Base-by-base conservation (phyloP, 2,113 vertebrate species). In the Sisor rabdophorus region DNA sequence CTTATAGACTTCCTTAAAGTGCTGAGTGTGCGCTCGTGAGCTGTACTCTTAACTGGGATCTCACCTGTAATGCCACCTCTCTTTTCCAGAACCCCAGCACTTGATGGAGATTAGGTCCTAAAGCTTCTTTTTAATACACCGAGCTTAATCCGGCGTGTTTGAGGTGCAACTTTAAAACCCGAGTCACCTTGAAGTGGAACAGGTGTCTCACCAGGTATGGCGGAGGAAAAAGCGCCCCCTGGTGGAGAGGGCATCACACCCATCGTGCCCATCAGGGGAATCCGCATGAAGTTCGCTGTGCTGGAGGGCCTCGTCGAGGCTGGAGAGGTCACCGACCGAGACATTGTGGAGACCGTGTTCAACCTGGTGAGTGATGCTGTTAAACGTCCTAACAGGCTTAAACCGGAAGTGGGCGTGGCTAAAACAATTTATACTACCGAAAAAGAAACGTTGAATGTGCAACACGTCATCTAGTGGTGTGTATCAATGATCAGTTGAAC, bases 251-350 rank as follows among this genome's bases (percentile, higher is more conserved):
- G 13, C 55, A 44, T 96, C 84, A 91, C 91, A 74, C 94, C 94
- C 0, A 91, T 87, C 11, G 87, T 98, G 61, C 97, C 96, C 19
- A 95, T 99, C 81, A 89, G 96, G 87, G 96, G 97, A 2, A 98
- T 98, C 84, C 78, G 85, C 77, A 98, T 98, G 97, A 99, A 99
- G 87, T 99, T 98, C 44, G 97, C 93, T 0, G 97, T 99, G 81
- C 90, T 99, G 52, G 89, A 90, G 0, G 95, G 97, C 1, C 87
- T 99, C 85, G 88, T 97, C 83, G 95, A 98, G 89, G 96, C 97
- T 80, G 95, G 95, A 12, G 94, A 99, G 89, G 97, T 99, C 68
- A 92, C 94, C 84, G 94, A 93, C 81, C 93, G 94, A 82, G 97
- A 99, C 85, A 91, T 97, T 26, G 95, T 98, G 30, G 97, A 99